These are phyloP conservation scores for Cheilosia urbana DNA, from an alignment of 2,888 invertebrate genomes.

Conservation along the genomic window DNA sequence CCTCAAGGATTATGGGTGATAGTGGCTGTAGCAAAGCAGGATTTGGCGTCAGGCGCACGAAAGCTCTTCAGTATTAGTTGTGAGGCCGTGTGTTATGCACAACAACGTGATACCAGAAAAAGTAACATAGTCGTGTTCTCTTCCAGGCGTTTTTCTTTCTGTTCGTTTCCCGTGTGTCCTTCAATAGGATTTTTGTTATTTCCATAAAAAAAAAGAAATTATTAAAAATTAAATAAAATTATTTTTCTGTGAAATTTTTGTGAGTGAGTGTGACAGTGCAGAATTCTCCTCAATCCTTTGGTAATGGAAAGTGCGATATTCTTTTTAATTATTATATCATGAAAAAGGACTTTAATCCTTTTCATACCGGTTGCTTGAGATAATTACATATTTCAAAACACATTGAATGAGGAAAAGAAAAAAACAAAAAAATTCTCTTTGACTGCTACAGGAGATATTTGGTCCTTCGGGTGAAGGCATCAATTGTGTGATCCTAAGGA, in stretches of 20 bases:
- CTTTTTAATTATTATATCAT: neutral
- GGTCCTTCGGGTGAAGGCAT: constrained; percentile 23
- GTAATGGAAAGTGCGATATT: constrained; percentile 37
- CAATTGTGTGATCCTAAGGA: constrained; percentile 40
- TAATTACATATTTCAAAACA: neutral
- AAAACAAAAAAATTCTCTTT: neutral
- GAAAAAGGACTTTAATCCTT: neutral
- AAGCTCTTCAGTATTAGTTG: constrained; percentile 74
- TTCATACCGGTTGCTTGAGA: constrained; percentile 62
- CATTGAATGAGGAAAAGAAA: neutral
- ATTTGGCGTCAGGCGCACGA: constrained; percentile 68
- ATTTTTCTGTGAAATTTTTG: constrained; percentile 15
- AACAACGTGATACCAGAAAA: constrained; percentile 58
- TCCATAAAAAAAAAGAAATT: constrained; percentile 17
- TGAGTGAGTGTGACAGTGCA: constrained; percentile 46
- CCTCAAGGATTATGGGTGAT: constrained; percentile 48
- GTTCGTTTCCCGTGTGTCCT: constrained; percentile 51
- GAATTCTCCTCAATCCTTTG: constrained; percentile 38
- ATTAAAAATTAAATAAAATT: constrained; percentile 2
- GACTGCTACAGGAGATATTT: constrained; percentile 14
- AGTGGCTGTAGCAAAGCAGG: constrained; percentile 43
- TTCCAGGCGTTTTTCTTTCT: constrained; percentile 34
- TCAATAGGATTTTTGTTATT: constrained; percentile 54
- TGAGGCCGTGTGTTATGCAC: constrained; percentile 72
- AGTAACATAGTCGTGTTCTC: constrained; percentile 31